Evolutionary conservation across 2,888 invertebrate species (phyloP), one percentile per base, ranked within the genome.

Genomic region (Orthonevra nobilis): DNA sequence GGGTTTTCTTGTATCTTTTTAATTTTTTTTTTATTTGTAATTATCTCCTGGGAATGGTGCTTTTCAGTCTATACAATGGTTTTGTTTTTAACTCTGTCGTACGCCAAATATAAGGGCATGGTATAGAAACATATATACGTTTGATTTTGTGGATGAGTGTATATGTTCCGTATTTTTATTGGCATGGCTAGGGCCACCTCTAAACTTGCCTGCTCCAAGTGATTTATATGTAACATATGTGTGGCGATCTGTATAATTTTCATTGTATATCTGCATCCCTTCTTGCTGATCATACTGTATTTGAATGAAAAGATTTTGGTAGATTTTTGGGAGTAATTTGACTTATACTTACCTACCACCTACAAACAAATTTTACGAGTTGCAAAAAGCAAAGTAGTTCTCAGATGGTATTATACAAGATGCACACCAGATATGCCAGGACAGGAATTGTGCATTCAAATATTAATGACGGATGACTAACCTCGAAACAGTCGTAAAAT

Each of bases 401-500:
- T 4, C 15, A 20, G 60, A 58, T 56, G 38, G 19, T 9, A 42
- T 44, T 20, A 7, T 12, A 15, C 4, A 42, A 38, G 40, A 50
- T 68, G 68, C 58, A 50, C 48, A 23, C 3, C 40, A 48, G 17
- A 23, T 19, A 12, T 36, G 60, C 60, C 42, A 69, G 40, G 69
- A 64, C 70, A 32, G 60, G 48, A 52, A 61, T 54, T 60, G 46
- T 61, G 66, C 73, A 79, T 69, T 75, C 75, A 28, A 48, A 70
- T 63, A 75, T 63, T 64, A 72, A 77, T 79, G 66, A 68, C 60
- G 66, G 54, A 79, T 79, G 79, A 73, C 66, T 79, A 79, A 79
- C 66, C 66, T 68, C 72, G 54, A 68, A 72, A 64, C 52, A 79
- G 79, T 73, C 73, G 36, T 79, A 68, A 77, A 79, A 73, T 61